Percentiles rank a stretch among this genome's conserved stretches.
These are phyloP conservation scores for Helarctos malayanus DNA, from an alignment of 2,797 vertebrate genomes.

Conservation along the genomic window DNA sequence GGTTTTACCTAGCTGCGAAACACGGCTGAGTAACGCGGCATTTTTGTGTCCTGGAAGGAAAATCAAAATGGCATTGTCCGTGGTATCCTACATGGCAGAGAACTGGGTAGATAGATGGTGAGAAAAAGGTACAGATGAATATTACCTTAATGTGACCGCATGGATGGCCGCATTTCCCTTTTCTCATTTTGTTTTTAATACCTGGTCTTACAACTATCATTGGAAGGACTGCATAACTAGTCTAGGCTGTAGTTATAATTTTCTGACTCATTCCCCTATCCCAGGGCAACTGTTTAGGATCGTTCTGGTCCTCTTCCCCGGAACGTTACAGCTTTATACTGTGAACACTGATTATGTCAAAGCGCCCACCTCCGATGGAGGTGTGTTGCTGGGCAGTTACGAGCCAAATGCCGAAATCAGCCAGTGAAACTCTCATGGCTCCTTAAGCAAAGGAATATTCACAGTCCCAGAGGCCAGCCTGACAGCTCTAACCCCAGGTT, in stretches of 20 bases:
- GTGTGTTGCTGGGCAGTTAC: not conserved
- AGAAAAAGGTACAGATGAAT: not conserved
- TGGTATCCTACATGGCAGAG: not conserved
- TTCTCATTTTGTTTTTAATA: not conserved
- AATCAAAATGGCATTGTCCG: not conserved
- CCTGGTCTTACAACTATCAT: not conserved
- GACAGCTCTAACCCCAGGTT: constrained; percentile 68
- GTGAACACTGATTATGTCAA: not conserved
- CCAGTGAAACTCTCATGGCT: constrained; percentile 12
- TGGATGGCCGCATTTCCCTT: too few relatives aligned
- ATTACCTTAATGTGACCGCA: not conserved
- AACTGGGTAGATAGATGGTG: not conserved
- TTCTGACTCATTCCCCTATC: not conserved
- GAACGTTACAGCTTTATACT: not conserved
- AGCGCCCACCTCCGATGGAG: not conserved
- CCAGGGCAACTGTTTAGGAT: not conserved
- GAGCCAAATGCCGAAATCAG: not conserved
- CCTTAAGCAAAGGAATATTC: constrained; percentile 67
- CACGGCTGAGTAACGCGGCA: not conserved
- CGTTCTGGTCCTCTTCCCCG: not conserved
- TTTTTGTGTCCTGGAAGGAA: not conserved
- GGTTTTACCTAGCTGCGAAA: not conserved
- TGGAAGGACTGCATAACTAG: not conserved
- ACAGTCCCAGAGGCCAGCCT: constrained; percentile 28
- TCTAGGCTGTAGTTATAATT: not conserved